These are phyloP conservation scores for Drepanosiphum platanoidis DNA, from an alignment of 2,888 invertebrate genomes.

Conservation along the genomic window DNA sequence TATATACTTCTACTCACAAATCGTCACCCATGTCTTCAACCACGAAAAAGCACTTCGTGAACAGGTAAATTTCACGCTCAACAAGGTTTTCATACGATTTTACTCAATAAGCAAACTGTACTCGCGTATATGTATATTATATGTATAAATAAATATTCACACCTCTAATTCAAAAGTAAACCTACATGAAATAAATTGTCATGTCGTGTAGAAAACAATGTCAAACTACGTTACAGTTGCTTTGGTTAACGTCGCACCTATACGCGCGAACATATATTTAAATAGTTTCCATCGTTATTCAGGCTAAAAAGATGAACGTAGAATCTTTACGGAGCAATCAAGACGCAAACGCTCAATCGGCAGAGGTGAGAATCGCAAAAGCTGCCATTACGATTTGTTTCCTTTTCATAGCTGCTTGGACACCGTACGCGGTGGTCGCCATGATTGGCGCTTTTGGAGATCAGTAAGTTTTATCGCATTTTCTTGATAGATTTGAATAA, in stretches of 20 bases:
- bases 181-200: no score
- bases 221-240: no score
- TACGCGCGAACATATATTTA: no score
- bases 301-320: conserved; percentile 92
- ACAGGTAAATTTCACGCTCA: conserved; percentile 68
- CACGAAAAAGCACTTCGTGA: conserved; percentile 85
- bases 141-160: no score
- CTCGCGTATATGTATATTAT: no score
- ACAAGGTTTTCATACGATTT: no score
- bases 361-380: conserved; percentile 86
- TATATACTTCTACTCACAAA: conserved; percentile 85
- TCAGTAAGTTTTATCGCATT: conserved; percentile 63
- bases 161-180: no score
- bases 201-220: no score
- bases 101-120: no score
- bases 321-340: conserved; percentile 82
- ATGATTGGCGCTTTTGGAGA: conserved; percentile 86
- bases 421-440: conserved; percentile 86
- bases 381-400: conserved; percentile 89
- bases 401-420: conserved; percentile 87
- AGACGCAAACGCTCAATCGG: conserved; percentile 75
- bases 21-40: conserved; percentile 84
- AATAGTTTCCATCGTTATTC: no score
- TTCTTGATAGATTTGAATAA: not conserved
- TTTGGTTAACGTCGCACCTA: no score